These are phyloP conservation scores for Tragulus kanchil DNA, from an alignment of 2,113 vertebrate genomes.

Conservation along the genomic window DNA sequence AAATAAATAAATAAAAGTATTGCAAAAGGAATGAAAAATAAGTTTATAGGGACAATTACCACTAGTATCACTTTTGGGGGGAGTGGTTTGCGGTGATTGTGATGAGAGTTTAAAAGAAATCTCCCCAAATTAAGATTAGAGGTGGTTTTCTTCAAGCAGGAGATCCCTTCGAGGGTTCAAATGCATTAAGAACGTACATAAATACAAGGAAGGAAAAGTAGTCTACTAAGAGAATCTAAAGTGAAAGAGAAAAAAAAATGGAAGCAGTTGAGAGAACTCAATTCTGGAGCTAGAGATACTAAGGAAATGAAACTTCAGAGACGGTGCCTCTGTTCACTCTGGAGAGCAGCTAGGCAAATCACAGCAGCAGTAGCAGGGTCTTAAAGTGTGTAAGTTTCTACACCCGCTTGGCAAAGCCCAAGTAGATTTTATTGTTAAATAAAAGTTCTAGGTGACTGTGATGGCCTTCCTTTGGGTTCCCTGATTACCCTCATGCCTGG, in stretches of 20 bases:
- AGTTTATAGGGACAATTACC: neutral
- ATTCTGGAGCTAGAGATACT: neutral
- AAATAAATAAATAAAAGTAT: neutral
- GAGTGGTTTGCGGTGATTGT: neutral
- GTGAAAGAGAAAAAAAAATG: constrained; percentile 20
- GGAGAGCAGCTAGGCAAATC: neutral
- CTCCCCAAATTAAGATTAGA: neutral
- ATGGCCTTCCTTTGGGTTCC: neutral
- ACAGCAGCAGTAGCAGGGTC: neutral
- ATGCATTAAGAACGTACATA: neutral
- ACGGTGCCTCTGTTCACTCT: neutral
- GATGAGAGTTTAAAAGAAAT: neutral
- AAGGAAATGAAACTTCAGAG: constrained; percentile 31
- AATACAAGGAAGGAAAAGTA: neutral
- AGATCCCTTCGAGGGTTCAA: neutral
- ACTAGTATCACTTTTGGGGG: neutral
- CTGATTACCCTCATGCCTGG: neutral
- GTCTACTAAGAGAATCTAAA: constrained; percentile 3
- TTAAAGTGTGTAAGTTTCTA: neutral
- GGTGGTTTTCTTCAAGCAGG: constrained; percentile 13
- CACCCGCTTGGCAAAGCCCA: neutral
- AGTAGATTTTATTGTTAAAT: neutral
- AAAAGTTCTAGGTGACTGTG: neutral
- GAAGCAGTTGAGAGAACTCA: neutral
- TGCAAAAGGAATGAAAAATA: constrained; percentile 3